These are phyloP conservation scores for Scaptomyza parva DNA, from an alignment of 2,888 invertebrate species.

Conservation along the genomic window DNA sequence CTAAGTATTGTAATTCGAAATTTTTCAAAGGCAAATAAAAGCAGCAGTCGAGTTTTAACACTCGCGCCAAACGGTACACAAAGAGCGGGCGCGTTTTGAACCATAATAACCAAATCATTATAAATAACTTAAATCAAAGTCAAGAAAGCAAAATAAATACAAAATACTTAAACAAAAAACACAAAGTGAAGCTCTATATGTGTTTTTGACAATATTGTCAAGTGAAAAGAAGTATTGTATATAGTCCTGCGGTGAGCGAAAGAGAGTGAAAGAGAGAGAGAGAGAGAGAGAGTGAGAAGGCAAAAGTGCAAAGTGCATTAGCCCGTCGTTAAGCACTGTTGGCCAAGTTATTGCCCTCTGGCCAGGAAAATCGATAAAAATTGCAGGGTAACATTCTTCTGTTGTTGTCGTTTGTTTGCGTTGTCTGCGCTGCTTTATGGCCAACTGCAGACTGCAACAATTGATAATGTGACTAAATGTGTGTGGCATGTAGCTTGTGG, in stretches of 20 bases:
- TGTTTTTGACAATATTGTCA: not conserved
- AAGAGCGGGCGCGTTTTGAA: slow-evolving; percentile 36
- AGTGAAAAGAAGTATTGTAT: slow-evolving; percentile 8
- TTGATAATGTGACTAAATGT: slow-evolving; percentile 53
- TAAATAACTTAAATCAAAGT: no score
- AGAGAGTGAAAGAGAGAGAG: no score
- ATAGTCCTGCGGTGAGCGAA: slow-evolving; percentile 27
- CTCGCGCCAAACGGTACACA: slow-evolving; percentile 73
- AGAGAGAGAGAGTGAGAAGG: not conserved
- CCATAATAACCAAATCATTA: not conserved
- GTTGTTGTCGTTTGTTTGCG: slow-evolving; percentile 3
- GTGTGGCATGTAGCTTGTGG: slow-evolving; percentile 21
- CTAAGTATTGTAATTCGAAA: slow-evolving; percentile 83
- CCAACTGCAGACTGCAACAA: slow-evolving; percentile 76
- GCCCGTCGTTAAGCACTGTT: slow-evolving; percentile 58
- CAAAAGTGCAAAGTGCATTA: slow-evolving; percentile 80
- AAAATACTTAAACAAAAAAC: not conserved
- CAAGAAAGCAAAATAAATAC: not conserved
- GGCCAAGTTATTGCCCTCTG: slow-evolving; percentile 81
- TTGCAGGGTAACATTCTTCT: slow-evolving; percentile 49
- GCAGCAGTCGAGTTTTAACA: slow-evolving; percentile 82
- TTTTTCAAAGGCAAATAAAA: slow-evolving; percentile 78
- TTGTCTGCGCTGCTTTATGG: slow-evolving; percentile 47
- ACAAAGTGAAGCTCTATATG: not conserved
- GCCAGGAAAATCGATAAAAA: slow-evolving; percentile 80